Evolutionary conservation across 2,888 invertebrate genomes (phyloP), one percentile per base, ranked within the genome.

Genomic region (Lobophora halterata): DNA sequence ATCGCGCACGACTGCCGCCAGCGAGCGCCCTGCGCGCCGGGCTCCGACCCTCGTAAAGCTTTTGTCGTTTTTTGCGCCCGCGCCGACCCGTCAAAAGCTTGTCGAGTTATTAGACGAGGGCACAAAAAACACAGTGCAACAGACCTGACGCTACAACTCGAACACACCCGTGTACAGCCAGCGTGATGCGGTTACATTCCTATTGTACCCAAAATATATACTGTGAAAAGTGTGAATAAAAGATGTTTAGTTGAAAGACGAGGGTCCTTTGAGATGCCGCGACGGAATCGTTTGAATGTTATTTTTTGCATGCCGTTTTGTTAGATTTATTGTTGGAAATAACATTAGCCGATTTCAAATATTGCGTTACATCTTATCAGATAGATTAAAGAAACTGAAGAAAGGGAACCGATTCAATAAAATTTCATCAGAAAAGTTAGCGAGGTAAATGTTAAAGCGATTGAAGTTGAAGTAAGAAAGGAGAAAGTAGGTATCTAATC

Each of bases 1-100:
- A n/a, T n/a, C n/a, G n/a, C n/a, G n/a, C n/a, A n/a, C n/a, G n/a
- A n/a, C n/a, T n/a, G n/a, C 17, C 17, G 17, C 6, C 17, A 6
- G 17, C 3, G 2, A 2, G 17, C 17, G 33, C 46, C 43, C 43
- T 50, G 33, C 40, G 52, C 55, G 73, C 72, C 71, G 68, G 71
- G 77, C 61, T 75, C 77, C 83, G 88, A 86, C 88, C 82, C 78
- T 75, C 82, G 66, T 65, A 64, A 69, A 79, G 79, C 83, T 58
- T 43, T 46, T 45, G 44, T 48, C 41, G 50, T 88, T 89, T 88
- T 89, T 88, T 86, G 85, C 81, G 78, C 77, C 71, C 73, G 75
- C 74, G 78, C 71, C 72, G 82, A 88, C 79, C 83, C 78, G 81
- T 86, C 80, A 80, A 82, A 83, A 88, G 85, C 86, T 82, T 72